Base-by-base conservation (phyloP, 2,113 vertebrate genomes). In the Stigmatopora argus region DNA sequence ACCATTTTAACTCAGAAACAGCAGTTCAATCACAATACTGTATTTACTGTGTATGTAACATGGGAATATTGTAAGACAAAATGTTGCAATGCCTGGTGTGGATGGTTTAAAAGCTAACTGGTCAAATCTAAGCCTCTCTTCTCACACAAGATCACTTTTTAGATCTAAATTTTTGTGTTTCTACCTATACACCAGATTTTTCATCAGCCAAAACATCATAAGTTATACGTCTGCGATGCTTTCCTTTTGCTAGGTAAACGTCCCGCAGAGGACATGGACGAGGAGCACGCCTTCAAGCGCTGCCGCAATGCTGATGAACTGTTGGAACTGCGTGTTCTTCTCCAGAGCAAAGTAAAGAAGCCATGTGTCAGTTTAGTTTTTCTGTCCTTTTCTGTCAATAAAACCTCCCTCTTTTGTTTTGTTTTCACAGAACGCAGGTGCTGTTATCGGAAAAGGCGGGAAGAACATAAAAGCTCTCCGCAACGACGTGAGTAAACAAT, bases 391-490 rank as follows among this genome's bases (percentile, higher is more conserved):
- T 62, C 7, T 66, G 59, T 72, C 44, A 46, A 57, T 67, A 60
- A 58, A 11, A 5, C 53, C 55, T 7, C 55, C 1, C 18, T 10
- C 57, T 34, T 34, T n/a, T 34, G 34, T 6, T 78, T 12, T 70
- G 47, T 41, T 65, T 73, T 62, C 68, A 44, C 85, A 99, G 96
- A 98, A 99, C 82, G 96, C 96, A 66, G 96, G 96, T 68, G 96
- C 96, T 80, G 96, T 98, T 80, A 99, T 99, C 82, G 96, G 96
- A 81, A 99, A 99, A 89, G 96, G 94, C 85, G 96, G 96, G 82
- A 99, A 99, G 92, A 99, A 99, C 88, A 99, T 98, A 91, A 99
- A 99, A 89, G 94, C 95, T 31, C 91, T 98, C 67, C 95, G 96
- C 86, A 98, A 96, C 85, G 96, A 99, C 71, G 96, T 99, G 92